phyloP scores from a whole-genome alignment of 2,797 vertebrate genomes.

The Arnoldichthys spilopterus region DNA sequence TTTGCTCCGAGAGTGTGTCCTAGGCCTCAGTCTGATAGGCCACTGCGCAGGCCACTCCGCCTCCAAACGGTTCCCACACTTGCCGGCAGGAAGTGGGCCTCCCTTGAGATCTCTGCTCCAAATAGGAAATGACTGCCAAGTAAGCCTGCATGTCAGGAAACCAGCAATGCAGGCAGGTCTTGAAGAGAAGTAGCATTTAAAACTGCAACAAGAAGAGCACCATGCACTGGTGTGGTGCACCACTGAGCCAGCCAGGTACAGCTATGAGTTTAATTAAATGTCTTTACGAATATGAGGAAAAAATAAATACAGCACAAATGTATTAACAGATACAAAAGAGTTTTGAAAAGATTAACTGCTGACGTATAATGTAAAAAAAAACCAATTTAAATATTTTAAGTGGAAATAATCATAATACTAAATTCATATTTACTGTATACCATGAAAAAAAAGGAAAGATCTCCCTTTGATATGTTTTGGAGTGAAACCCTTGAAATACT shows the following conservation, averaged over 20 bases:
- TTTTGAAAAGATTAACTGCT: no score
- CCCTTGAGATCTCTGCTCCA: constrained; percentile 52
- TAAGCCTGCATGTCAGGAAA: constrained; percentile 41
- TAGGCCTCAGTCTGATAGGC: constrained; percentile 30
- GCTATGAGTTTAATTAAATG: neutral
- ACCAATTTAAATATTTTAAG: no score
- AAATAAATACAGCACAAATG: neutral
- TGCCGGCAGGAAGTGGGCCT: constrained; percentile 55
- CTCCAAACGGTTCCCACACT: constrained; percentile 56
- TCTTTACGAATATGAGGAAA: no score
- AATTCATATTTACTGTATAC: no score
- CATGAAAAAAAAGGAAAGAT: no score
- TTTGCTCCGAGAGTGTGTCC: constrained; percentile 42
- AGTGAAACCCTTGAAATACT: no score
- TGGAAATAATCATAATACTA: no score
- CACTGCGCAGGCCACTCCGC: constrained; percentile 35
- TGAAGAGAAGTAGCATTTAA: constrained; percentile 27
- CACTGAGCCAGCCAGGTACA: neutral
- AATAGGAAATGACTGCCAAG: constrained; percentile 59
- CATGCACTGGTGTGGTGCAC: neutral
- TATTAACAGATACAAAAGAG: neutral
- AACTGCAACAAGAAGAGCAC: constrained; percentile 4
- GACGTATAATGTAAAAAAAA: no score
- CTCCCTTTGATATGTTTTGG: no score
- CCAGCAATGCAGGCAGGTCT: constrained; percentile 34